Percentiles rank a stretch among this genome's conserved stretches.
phyloP scores from a whole-genome alignment of 1,140 invertebrate genomes.

The Periplaneta americana region DNA sequence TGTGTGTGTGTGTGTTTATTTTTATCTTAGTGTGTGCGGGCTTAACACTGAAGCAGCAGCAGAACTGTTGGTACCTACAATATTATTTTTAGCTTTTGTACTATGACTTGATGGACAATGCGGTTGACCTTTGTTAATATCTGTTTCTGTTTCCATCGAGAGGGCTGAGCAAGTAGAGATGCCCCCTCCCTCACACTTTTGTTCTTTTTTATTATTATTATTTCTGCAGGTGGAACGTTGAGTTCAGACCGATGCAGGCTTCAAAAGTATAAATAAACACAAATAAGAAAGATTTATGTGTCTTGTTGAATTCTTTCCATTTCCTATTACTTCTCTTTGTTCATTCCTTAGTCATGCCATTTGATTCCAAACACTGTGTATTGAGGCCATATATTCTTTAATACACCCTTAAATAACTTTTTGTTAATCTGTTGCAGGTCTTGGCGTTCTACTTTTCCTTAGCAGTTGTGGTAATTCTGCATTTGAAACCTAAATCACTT shows the following conservation, averaged over 20 bases:
- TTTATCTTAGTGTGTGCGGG: not conserved
- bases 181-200: not conserved
- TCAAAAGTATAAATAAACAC: not conserved
- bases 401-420: too few relatives aligned
- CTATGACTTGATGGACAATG: not conserved
- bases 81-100: not conserved
- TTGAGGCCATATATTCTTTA: too few relatives aligned
- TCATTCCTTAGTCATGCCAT: too few relatives aligned
- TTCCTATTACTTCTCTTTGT: too few relatives aligned
- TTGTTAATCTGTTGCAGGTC: too few relatives aligned
- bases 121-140: not conserved
- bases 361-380: too few relatives aligned
- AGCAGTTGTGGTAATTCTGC: too few relatives aligned
- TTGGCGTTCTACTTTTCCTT: too few relatives aligned
- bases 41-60: not conserved
- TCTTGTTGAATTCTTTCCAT: too few relatives aligned
- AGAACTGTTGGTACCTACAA: not conserved
- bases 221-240: not conserved
- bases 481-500: too few relatives aligned
- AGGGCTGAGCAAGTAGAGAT: not conserved
- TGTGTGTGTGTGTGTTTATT: not conserved
- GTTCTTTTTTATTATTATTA: too few relatives aligned
- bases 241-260: not conserved
- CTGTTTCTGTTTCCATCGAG: not conserved
- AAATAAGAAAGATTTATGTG: not conserved